phyloP scores from a whole-genome alignment of 2,888 invertebrate species.

The Nineta flava region DNA sequence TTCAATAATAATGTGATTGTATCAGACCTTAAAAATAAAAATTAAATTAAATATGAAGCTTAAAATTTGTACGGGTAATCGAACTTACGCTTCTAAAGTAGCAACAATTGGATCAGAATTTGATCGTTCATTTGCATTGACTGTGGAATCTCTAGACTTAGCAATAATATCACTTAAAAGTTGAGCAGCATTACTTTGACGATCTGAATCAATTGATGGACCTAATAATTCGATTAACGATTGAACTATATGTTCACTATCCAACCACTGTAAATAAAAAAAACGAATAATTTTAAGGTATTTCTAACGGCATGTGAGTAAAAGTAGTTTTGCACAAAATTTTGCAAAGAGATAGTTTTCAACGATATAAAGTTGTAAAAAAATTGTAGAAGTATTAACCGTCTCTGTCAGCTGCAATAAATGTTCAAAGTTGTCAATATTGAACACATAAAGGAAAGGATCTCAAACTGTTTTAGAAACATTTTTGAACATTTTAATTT shows the following conservation, averaged over 20 bases:
- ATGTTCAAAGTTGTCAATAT: too few relatives aligned
- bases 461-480: too few relatives aligned
- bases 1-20: conserved; percentile 53
- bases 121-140: conserved; percentile 37
- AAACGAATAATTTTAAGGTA: background rate
- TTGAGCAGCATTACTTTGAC: conserved; percentile 76
- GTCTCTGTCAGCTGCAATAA: too few relatives aligned
- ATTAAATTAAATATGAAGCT: background rate
- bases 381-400: too few relatives aligned
- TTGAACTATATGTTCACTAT: conserved; percentile 73
- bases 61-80: background rate
- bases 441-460: too few relatives aligned
- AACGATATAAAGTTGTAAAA: too few relatives aligned
- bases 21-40: conserved; percentile 24
- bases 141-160: conserved; percentile 41
- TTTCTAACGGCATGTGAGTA: background rate
- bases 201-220: conserved; percentile 50
- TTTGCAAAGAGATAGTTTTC: too few relatives aligned
- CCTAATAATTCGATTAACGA: conserved; percentile 51
- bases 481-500: too few relatives aligned
- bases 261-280: conserved; percentile 61
- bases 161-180: conserved; percentile 74
- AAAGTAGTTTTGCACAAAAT: too few relatives aligned
- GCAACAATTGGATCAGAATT: conserved; percentile 57
- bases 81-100: conserved; percentile 56